Evolutionary conservation across 1,140 invertebrate genomes (phyloP).

Genomic region (Uloborus diversus): DNA sequence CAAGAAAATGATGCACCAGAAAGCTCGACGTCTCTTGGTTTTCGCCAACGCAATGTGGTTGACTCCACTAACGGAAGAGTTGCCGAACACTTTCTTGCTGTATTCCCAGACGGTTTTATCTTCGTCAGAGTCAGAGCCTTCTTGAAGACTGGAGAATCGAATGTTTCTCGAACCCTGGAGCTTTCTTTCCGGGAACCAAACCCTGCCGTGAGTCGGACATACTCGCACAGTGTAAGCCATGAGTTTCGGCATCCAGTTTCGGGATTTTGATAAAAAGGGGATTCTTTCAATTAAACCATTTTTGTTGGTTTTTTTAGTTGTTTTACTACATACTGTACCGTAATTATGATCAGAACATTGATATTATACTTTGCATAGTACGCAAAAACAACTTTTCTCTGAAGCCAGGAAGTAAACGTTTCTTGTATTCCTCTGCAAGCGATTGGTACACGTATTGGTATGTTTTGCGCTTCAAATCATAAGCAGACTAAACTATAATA

Average conservation of each 20-base stretch:
- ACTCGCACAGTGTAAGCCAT: slow-evolving; percentile 46
- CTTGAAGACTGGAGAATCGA: neutral
- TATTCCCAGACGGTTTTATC: slow-evolving; percentile 45
- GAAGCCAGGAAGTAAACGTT: too few relatives aligned
- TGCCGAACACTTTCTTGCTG: slow-evolving; percentile 37
- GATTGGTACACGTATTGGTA: too few relatives aligned
- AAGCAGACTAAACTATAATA: too few relatives aligned
- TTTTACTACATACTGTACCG: too few relatives aligned
- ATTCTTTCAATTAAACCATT: too few relatives aligned
- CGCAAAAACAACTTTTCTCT: too few relatives aligned
- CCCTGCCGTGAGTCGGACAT: slow-evolving; percentile 33
- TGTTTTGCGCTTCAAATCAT: too few relatives aligned
- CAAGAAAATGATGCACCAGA: slow-evolving; percentile 42
- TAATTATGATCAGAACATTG: too few relatives aligned
- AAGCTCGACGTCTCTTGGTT: slow-evolving; percentile 1
- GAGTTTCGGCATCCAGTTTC: neutral
- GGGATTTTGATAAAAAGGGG: too few relatives aligned
- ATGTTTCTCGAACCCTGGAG: neutral
- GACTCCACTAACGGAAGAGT: slow-evolving; percentile 33
- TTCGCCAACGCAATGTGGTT: slow-evolving; percentile 43
- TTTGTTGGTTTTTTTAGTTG: too few relatives aligned
- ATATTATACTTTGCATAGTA: too few relatives aligned
- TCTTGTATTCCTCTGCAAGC: too few relatives aligned
- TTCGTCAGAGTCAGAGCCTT: slow-evolving; percentile 25
- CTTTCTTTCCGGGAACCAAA: slow-evolving; percentile 27